Base-by-base conservation (phyloP, 1,140 invertebrate species). In the Drosophila saltans region DNA sequence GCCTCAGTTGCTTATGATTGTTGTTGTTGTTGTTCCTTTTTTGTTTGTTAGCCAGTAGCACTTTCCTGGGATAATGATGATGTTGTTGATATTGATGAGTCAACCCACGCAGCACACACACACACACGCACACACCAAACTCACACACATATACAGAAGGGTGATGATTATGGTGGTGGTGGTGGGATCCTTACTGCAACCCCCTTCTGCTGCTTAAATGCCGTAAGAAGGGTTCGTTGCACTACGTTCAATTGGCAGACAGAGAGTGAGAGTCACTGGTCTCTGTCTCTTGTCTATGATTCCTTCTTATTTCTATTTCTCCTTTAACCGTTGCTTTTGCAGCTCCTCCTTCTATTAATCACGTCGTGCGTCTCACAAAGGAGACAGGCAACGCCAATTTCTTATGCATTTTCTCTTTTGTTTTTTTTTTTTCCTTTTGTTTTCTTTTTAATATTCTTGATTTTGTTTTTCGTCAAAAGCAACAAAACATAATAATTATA, bases 51-150 rank as follows among this genome's bases (percentile, higher is more conserved):
- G 68, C 39, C 43, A 72, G 48, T 66, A 65, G 69, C 66, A 72
- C 75, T 79, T 86, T 86, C 72, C 66, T 77, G 60, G 56, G 45
- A 41, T 28, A 10, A 33, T 30, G 57, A 55, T 3, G n/a, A 33
- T 55, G 30, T 45, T 45, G 59, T 39, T 43, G 71, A 57, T 24
- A 67, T 26, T 65, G 80, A 81, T 86, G 79, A 86, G 82, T 86
- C 82, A 86, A 62, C 59, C 33, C 33, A 30, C 33, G 24, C 21
- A 41, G 21, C 66, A 36, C 45, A 33, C 39, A 45, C 39, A 45
- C 39, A 45, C 60, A 69, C 58, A 72, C 40, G 56, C 58, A 72
- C 60, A 69, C 58, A 72, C 33, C 33, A 36, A 36, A 36, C 33
- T 2, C 33, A 36, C 33, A 36, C 33, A 36, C 58, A 72, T 39